These are phyloP conservation scores for Drosophila antonietae DNA, from an alignment of 2,888 invertebrate species.

Conservation along the genomic window DNA sequence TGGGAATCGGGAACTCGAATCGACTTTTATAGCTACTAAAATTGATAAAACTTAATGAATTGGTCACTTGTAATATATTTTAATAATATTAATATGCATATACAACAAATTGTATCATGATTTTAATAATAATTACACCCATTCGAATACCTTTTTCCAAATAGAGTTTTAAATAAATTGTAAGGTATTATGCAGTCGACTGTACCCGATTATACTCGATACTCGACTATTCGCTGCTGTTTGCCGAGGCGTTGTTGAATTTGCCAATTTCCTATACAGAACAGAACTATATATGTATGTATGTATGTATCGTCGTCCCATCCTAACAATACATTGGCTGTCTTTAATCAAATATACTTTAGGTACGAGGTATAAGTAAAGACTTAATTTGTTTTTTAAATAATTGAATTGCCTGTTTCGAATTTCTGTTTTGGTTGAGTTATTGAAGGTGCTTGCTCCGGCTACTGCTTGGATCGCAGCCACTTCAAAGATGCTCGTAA, in stretches of 20 bases:
- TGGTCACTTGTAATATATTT: too few species aligned
- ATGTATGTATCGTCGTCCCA: neutral
- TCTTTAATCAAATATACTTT: conserved; percentile 8
- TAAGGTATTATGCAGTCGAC: neutral
- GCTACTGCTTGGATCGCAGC: neutral
- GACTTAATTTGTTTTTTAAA: conserved; percentile 8
- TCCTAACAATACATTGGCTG: neutral
- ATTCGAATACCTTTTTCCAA: too few species aligned
- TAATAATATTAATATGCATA: too few species aligned
- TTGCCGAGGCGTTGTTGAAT: conserved; percentile 11
- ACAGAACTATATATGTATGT: conserved; percentile 1
- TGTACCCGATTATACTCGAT: neutral
- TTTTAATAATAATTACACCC: too few species aligned
- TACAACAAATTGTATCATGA: too few species aligned
- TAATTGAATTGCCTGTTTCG: neutral
- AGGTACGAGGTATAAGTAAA: neutral
- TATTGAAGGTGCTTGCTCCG: neutral
- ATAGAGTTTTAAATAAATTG: neutral
- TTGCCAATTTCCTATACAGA: conserved; percentile 26
- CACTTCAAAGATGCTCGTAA: conserved; percentile 12
- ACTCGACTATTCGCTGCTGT: conserved; percentile 4
- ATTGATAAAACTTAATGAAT: too few species aligned
- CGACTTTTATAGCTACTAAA: too few species aligned
- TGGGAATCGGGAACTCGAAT: too few species aligned
- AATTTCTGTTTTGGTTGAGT: neutral